phyloP scores from a whole-genome alignment of 2,797 vertebrate species.

The Myotis findleyi region DNA sequence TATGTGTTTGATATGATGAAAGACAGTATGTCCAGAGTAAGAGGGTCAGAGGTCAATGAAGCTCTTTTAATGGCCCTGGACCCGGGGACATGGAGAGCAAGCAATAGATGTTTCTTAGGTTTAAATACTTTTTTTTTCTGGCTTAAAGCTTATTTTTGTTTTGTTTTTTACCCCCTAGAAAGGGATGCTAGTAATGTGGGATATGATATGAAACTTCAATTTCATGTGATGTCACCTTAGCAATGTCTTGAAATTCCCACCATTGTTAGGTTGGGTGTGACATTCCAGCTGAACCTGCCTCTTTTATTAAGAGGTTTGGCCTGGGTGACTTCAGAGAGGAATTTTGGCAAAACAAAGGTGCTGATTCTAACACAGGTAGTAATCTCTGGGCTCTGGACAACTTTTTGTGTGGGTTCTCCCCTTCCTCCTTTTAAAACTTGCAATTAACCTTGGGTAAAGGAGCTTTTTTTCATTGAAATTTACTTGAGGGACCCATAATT shows the following conservation, averaged over 20 bases:
- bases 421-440: constrained; percentile 71
- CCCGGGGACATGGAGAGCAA: not conserved
- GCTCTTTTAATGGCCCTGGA: not conserved
- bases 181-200: not conserved
- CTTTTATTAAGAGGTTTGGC: constrained; percentile 55
- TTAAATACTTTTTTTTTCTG: not conserved
- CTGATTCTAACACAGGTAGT: constrained; percentile 72
- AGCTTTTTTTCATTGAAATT: constrained; percentile 67
- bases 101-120: not conserved
- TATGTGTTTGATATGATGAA: not conserved
- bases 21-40: not conserved
- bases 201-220: constrained; percentile 28
- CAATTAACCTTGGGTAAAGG: constrained; percentile 71
- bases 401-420: constrained; percentile 73
- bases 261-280: constrained; percentile 10
- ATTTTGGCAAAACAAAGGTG: constrained; percentile 61
- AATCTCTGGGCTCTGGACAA: constrained; percentile 40
- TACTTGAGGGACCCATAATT: constrained; percentile 79
- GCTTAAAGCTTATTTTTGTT: constrained; percentile 27
- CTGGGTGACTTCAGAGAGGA: constrained; percentile 46
- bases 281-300: not conserved
- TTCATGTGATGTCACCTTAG: constrained; percentile 14
- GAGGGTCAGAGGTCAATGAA: not conserved
- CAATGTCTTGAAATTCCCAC: constrained; percentile 1
- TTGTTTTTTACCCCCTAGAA: constrained; percentile 12